Percentiles rank a stretch among this genome's conserved stretches.
Evolutionary conservation across 2,888 invertebrate genomes (phyloP).

Genomic region (Tortrix viridana): DNA sequence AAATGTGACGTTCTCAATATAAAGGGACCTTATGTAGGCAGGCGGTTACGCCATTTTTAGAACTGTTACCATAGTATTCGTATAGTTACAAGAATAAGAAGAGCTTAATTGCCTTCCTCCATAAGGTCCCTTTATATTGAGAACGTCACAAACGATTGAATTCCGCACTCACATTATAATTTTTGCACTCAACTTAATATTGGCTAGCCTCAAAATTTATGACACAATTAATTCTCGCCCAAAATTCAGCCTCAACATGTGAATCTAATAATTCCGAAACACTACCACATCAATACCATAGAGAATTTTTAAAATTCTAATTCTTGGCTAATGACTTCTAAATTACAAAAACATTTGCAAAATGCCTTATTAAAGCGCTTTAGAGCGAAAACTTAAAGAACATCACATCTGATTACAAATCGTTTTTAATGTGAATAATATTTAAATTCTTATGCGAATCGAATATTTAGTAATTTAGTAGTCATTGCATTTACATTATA

Average conservation of each 20-base stretch:
- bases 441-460: background rate
- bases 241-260: conserved; percentile 33
- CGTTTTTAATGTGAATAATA: too few species aligned
- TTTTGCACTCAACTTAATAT: background rate
- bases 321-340: conserved; percentile 34
- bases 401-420: too few species aligned
- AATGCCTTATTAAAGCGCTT: background rate
- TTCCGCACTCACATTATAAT: too few species aligned
- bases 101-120: too few species aligned
- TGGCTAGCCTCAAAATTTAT: conserved; percentile 10
- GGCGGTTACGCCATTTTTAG: too few species aligned
- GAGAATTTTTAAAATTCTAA: conserved; percentile 62
- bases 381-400: too few species aligned
- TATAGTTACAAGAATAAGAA: too few species aligned
- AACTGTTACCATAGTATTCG: too few species aligned
- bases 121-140: too few species aligned
- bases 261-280: conserved; percentile 46
- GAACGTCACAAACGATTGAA: too few species aligned
- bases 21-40: too few species aligned
- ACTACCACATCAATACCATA: conserved; percentile 57
- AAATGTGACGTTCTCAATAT: too few species aligned
- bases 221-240: conserved; percentile 39
- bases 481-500: conserved; percentile 25
- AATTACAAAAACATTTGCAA: background rate
- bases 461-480: conserved; percentile 24